Base-by-base conservation (phyloP, 2,797 vertebrate species). In the Enteromius radiatus region DNA sequence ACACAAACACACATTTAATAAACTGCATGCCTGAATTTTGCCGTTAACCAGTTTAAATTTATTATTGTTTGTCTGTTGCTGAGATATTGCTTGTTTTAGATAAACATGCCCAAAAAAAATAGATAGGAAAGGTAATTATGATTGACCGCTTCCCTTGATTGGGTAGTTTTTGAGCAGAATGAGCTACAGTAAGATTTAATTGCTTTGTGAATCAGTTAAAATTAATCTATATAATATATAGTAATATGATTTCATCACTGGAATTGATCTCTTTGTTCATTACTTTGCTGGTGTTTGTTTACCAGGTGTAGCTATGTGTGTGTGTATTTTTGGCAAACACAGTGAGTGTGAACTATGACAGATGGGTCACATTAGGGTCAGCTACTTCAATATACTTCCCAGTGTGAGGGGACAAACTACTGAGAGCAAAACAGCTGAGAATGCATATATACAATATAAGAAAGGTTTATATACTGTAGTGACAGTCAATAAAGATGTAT, bases 341-440 rank as follows among this genome's bases (percentile, higher is more conserved):
- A 76, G 52, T 0, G 8, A 59, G 54, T 31, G 41, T n/a, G 23
- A 45, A 47, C 43, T 4, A 31, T 78, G 56, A 81, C 41, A 11
- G 47, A 64, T 12, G 38, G 67, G 67, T 78, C 80, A 78, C 33
- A 31, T 38, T 28, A 21, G 56, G 59, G 38, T 43, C 41, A 43
- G 26, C 15, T 21, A 21, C 49, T 75, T 56, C 14, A 47, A 77
- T 77, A 64, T 64, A 77, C 23, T 47, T 23, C 28, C 41, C 59
- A 31, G 23, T 38, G 26, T 17, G 23, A 26, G 3, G 3, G 31
- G 28, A 70, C 54, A 76, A 65, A 81, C 63, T 71, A 36, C 43
- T 54, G 54, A 70, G 31, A 21, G 17, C 5, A 31, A 4, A 14
- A 68, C 78, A 75, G 59, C 68, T 86, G 82, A 78, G 61, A 77